phyloP scores from a whole-genome alignment of 2,113 vertebrate genomes.

The Nannobrachium achirus region DNA sequence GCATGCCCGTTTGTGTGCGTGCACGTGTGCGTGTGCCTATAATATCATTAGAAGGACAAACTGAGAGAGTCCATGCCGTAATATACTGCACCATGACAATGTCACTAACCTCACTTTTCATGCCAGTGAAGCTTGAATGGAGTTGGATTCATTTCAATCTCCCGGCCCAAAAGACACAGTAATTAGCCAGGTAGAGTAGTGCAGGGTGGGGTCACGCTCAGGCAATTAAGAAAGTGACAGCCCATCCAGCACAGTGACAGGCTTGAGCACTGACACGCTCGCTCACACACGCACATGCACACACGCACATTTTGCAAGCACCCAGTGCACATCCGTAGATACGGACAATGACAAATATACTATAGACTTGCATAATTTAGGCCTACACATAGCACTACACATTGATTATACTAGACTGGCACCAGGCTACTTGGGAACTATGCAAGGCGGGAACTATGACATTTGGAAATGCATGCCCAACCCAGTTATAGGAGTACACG shows the following conservation, averaged over 20 bases:
- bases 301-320: background rate
- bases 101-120: conserved; percentile 61
- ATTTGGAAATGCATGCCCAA: too few species aligned
- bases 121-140: conserved; percentile 58
- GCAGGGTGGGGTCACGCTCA: conserved; percentile 64
- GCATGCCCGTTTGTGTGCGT: background rate
- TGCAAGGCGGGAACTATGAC: too few species aligned
- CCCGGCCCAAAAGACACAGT: conserved; percentile 65
- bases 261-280: conserved; percentile 24
- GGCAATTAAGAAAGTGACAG: conserved; percentile 79
- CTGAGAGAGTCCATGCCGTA: conserved; percentile 5
- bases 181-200: conserved; percentile 75
- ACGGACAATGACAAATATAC: background rate
- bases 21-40: background rate
- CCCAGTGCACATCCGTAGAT: background rate
- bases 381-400: too few species aligned
- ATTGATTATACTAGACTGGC: too few species aligned
- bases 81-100: conserved; percentile 47
- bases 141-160: conserved; percentile 59
- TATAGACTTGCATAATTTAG: background rate
- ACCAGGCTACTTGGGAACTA: too few species aligned
- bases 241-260: conserved; percentile 57
- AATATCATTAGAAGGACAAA: conserved; percentile 63
- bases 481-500: too few species aligned
- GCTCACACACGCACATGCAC: conserved; percentile 4